These are phyloP conservation scores for Acronicta alni DNA, from an alignment of 2,888 invertebrate genomes.

Conservation along the genomic window DNA sequence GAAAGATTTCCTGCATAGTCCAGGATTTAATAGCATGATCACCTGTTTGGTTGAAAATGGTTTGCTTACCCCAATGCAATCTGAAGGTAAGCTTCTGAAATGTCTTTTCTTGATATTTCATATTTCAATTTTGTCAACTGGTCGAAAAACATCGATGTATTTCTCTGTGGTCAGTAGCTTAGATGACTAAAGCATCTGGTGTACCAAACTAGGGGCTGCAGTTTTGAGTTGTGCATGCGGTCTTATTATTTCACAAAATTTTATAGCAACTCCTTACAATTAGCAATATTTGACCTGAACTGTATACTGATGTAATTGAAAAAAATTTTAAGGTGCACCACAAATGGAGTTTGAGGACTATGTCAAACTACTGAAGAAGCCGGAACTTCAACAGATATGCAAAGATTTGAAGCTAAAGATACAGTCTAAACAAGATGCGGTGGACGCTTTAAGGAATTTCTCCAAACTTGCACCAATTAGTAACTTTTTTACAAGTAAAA, in stretches of 20 bases:
- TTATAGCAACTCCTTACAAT: too few relatives aligned
- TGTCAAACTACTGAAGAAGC: conserved; percentile 64
- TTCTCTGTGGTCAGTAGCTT: too few relatives aligned
- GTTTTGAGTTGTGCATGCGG: too few relatives aligned
- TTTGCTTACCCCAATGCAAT: conserved; percentile 59
- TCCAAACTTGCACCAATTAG: conserved; percentile 65
- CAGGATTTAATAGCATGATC: conserved; percentile 59
- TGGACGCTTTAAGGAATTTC: conserved; percentile 64
- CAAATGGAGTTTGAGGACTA: conserved; percentile 65
- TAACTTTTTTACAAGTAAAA: conserved; percentile 61
- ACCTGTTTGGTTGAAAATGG: conserved; percentile 64
- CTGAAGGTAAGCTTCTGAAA: conserved; percentile 40
- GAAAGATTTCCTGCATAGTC: conserved; percentile 30
- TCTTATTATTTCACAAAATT: too few relatives aligned
- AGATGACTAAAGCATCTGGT: too few relatives aligned
- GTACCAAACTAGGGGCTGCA: too few relatives aligned
- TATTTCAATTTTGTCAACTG: too few relatives aligned
- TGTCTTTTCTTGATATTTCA: neutral
- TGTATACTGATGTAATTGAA: too few relatives aligned
- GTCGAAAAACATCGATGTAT: too few relatives aligned
- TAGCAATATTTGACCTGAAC: too few relatives aligned
- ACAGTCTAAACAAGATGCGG: conserved; percentile 68
- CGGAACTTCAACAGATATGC: conserved; percentile 75
- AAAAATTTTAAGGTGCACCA: conserved; percentile 45
- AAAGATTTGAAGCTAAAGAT: conserved; percentile 75